Percentiles rank a stretch among this genome's conserved stretches.
Evolutionary conservation across 1,140 invertebrate genomes (phyloP).

Genomic region (Penaeus indicus): DNA sequence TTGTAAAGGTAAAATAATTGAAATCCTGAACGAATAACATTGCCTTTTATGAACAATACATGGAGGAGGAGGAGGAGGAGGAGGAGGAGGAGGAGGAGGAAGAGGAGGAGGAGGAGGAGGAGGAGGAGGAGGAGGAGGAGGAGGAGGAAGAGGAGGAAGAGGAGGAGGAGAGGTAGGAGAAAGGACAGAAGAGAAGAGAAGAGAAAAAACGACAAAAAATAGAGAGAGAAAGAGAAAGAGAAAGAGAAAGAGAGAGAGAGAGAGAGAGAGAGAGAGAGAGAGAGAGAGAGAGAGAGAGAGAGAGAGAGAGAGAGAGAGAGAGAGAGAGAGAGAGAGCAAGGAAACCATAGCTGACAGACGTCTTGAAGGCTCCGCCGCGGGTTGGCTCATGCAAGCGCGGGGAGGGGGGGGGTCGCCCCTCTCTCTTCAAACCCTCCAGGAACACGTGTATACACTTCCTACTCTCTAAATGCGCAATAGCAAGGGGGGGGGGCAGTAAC

Average conservation of each 20-base stretch:
- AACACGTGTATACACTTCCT: too few species aligned
- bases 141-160: neutral
- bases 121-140: neutral
- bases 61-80: constrained; percentile 7
- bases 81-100: neutral
- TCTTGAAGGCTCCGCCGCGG: neutral
- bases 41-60: too few species aligned
- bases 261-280: constrained; percentile 6
- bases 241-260: neutral
- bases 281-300: constrained; percentile 22
- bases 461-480: too few species aligned
- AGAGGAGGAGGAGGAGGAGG: neutral
- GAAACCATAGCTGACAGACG: neutral
- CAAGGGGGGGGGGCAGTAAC: too few species aligned
- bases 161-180: neutral
- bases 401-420: neutral
- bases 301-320: constrained; percentile 26
- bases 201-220: neutral
- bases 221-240: constrained; percentile 7
- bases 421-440: too few species aligned
- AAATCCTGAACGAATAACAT: too few species aligned
- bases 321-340: constrained; percentile 17
- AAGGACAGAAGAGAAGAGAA: neutral
- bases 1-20: too few species aligned
- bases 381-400: neutral